Conservation (phyloP, 2,888 invertebrate genomes). For the Chloroclysta siterata region DNA sequence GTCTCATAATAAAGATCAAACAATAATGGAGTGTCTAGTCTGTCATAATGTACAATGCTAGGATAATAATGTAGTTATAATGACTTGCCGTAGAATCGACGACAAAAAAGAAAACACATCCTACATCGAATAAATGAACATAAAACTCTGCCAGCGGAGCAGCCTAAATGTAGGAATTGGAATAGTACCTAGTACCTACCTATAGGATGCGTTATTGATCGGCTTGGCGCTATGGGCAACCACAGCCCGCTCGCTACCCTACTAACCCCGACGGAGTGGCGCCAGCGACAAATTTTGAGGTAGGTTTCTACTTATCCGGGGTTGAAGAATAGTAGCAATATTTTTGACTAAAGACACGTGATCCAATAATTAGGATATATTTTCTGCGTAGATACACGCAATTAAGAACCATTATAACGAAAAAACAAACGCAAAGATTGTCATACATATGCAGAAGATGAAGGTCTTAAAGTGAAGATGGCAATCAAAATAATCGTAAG, state of each 20-base stretch:
- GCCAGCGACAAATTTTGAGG: constrained; percentile 20
- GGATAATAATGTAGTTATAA: neutral
- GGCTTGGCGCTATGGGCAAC: constrained; percentile 39
- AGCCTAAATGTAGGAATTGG: neutral
- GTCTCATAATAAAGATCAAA: no score
- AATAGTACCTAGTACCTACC: constrained; percentile 10
- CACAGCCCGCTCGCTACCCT: constrained; percentile 61
- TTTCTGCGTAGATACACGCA: no score
- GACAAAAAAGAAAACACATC: neutral
- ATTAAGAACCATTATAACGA: no score
- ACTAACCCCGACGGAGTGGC: constrained; percentile 62
- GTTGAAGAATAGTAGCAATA: constrained; percentile 12
- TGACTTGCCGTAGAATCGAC: neutral
- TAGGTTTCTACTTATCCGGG: constrained; percentile 1
- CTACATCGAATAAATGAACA: neutral
- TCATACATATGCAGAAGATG: neutral
- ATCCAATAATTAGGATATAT: neutral
- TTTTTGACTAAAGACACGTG: neutral
- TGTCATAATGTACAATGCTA: no score
- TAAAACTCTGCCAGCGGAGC: neutral
- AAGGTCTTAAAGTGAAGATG: neutral
- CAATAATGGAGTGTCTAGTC: no score
- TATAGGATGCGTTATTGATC: constrained; percentile 66
- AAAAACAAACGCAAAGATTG: no score
- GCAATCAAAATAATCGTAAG: neutral